Evolutionary conservation across 2,113 vertebrate species (phyloP).

Genomic region (Pangasianodon gigas): DNA sequence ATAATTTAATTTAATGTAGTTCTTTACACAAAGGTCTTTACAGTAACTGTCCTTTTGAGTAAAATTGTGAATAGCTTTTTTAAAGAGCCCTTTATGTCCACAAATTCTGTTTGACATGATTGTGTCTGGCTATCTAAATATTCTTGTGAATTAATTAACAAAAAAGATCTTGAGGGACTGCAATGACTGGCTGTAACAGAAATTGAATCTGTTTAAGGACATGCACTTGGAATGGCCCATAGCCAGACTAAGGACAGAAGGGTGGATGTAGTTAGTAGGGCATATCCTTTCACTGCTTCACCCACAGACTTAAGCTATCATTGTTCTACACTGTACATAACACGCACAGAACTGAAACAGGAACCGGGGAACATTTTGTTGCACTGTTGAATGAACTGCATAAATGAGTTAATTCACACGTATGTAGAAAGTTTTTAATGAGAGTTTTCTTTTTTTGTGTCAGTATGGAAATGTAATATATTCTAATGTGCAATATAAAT

Average conservation of each 20-base stretch:
- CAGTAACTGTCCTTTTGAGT: no score
- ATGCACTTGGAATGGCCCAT: conserved; percentile 70
- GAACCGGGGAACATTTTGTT: conserved; percentile 15
- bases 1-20: neutral
- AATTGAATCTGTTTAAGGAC: conserved; percentile 70
- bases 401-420: neutral
- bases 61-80: neutral
- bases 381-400: neutral
- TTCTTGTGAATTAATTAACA: neutral
- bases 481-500: neutral
- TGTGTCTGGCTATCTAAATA: neutral
- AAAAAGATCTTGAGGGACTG: neutral
- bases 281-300: conserved; percentile 70
- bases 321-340: conserved; percentile 44
- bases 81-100: neutral
- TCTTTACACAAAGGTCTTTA: neutral
- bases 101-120: neutral
- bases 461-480: neutral
- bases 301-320: conserved; percentile 69
- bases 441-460: neutral
- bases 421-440: neutral
- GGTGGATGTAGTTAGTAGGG: conserved; percentile 74
- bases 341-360: conserved; percentile 20
- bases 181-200: conserved; percentile 63
- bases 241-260: conserved; percentile 70